These are phyloP conservation scores for Rhinichthys osculus DNA, from an alignment of 2,797 vertebrate species.

Conservation along the genomic window DNA sequence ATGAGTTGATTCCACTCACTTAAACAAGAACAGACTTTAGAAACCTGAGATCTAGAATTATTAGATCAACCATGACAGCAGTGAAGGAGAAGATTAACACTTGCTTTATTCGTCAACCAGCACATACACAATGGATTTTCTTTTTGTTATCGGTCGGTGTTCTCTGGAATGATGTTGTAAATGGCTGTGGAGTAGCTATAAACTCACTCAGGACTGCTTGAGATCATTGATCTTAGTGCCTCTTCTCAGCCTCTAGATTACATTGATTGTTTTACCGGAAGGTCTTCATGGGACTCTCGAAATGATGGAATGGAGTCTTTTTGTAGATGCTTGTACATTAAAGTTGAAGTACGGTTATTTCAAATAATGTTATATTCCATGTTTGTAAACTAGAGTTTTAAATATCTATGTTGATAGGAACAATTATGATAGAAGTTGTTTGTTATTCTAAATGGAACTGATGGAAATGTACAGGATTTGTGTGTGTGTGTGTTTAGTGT, in stretches of 20 bases:
- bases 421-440: background rate
- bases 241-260: constrained; percentile 36
- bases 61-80: background rate
- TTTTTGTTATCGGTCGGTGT: background rate
- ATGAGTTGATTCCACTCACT: background rate
- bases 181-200: constrained; percentile 35
- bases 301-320: constrained; percentile 1
- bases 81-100: background rate
- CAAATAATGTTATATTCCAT: constrained; percentile 1
- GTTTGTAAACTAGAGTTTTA: constrained; percentile 25
- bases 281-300: background rate
- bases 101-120: background rate
- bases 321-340: constrained; percentile 39
- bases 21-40: background rate
- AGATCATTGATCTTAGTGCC: constrained; percentile 44
- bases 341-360: constrained; percentile 20
- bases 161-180: constrained; percentile 22
- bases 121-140: background rate
- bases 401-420: constrained; percentile 17
- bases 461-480: constrained; percentile 31
- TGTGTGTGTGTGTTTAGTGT: background rate
- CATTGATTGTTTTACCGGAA: constrained; percentile 2
- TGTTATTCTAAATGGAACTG: background rate
- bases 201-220: constrained; percentile 53
- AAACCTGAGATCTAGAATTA: background rate